A percentile compares a stretch with the other conserved stretches of the same genome.
Evolutionary conservation across 1,140 invertebrate genomes (phyloP).

Genomic region (Hylyphantes graminicola): DNA sequence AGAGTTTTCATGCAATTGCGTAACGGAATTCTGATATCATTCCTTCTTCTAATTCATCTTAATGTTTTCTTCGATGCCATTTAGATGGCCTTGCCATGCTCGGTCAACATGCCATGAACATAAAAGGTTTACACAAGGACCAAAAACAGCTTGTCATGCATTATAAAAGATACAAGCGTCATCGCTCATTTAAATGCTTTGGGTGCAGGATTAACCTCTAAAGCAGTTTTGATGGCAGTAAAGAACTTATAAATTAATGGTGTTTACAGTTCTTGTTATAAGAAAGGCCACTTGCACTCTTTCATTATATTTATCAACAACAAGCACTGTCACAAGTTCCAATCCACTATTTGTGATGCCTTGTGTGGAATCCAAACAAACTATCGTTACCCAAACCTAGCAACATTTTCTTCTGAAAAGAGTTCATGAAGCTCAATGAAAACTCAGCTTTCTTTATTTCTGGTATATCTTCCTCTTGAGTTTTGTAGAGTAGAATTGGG

Average conservation of each 20-base stretch:
- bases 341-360: no score
- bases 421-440: no score
- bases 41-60: slow-evolving; percentile 2
- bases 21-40: background rate
- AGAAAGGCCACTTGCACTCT: no score
- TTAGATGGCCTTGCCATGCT: no score
- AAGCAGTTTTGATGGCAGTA: slow-evolving; percentile 25
- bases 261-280: no score
- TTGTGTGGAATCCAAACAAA: no score
- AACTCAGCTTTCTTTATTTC: slow-evolving; percentile 3
- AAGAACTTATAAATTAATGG: background rate
- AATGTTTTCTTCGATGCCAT: background rate
- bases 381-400: no score
- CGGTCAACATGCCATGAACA: slow-evolving; percentile 38
- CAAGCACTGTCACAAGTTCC: no score
- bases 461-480: background rate
- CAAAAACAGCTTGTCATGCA: slow-evolving; percentile 5
- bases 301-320: no score
- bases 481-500: slow-evolving; percentile 23
- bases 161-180: slow-evolving; percentile 15
- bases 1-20: background rate
- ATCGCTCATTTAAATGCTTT: slow-evolving; percentile 30
- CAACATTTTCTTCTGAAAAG: no score
- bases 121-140: background rate
- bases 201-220: background rate